A percentile compares a stretch with the other conserved stretches of the same genome.
phyloP scores from a whole-genome alignment of 2,113 vertebrate species.

The Cebidichthys violaceus region DNA sequence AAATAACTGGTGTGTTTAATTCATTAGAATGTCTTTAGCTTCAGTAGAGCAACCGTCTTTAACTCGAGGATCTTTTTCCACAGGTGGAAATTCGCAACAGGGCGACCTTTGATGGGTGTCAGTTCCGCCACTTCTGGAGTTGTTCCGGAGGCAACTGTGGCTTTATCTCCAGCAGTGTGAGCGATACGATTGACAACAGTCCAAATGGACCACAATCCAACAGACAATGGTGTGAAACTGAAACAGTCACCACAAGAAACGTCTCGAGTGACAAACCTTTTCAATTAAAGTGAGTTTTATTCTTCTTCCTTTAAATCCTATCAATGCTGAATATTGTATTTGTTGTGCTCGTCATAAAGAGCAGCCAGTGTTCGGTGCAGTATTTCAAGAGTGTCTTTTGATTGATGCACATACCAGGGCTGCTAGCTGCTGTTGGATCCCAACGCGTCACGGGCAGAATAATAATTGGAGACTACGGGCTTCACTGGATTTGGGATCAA shows the following conservation, averaged over 20 bases:
- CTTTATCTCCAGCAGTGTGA: accelerated
- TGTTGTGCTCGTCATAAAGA: neutral
- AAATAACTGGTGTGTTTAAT: neutral
- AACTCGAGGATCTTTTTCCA: neutral
- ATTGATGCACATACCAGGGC: conserved; percentile 34
- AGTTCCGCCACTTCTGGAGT: accelerated
- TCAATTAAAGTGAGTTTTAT: conserved; percentile 53
- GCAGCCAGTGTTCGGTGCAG: too few species aligned
- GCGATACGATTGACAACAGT: conserved; percentile 40
- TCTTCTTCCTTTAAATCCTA: neutral
- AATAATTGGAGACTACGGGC: conserved; percentile 52
- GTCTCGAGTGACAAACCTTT: conserved; percentile 72
- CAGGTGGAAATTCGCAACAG: conserved; percentile 72
- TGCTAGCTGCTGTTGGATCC: conserved; percentile 63
- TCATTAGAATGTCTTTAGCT: neutral
- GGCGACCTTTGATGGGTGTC: conserved; percentile 40
- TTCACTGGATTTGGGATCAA: conserved; percentile 76
- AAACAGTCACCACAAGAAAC: conserved; percentile 46
- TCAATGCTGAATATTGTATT: neutral
- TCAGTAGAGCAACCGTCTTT: neutral
- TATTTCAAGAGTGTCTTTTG: neutral
- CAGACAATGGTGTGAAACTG: conserved; percentile 71
- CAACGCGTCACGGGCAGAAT: accelerated
- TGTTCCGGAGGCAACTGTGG: conserved; percentile 64
- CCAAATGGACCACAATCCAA: neutral